Evolutionary conservation across 2,888 invertebrate species (phyloP), one percentile per base, ranked within the genome.

Genomic region (Aphodius granarius): DNA sequence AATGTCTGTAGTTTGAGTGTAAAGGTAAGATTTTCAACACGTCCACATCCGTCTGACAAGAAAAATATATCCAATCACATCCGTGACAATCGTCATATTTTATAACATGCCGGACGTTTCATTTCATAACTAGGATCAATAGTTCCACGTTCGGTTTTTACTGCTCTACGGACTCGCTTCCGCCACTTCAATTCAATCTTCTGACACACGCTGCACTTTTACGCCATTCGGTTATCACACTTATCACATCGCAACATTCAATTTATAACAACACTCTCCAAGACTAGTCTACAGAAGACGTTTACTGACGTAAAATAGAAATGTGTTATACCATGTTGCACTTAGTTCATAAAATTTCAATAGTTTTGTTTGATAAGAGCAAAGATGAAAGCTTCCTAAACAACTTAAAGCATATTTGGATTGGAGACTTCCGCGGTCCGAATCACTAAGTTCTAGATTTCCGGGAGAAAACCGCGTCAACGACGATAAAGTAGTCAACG

Each of bases 101-200:
- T 43, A 43, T 43, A 43, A 43, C 43, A 43, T 43, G 43, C 43
- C 43, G 43, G 43, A 43, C 6, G 21, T 68, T 68, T 68, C 68
- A 22, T 68, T 68, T 68, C 68, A 68, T 68, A 68, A 68, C 68
- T 22, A 68, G 22, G 68, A 68, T 68, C 68, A 68, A 68, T 68
- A 68, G 68, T 22, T 22, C 21, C 68, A 68, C 68, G 68, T 68
- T 68, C 68, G 22, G 68, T 68, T 68, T 68, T 68, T 68, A 68
- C 68, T 22, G 68, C 22, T 68, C 43, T 43, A 43, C 43, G 43
- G 43, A 43, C 9, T 13, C 43, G 43, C 43, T 43, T 43, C 43
- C 43, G 43, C 43, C 43, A 43, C 43, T 43, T 43, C 43, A 43
- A 43, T 43, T 43, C 43, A 43, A 43, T 43, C 43, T 43, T 43